Evolutionary conservation across 2,797 vertebrate genomes (phyloP).

Genomic region (Fratercula arctica): DNA sequence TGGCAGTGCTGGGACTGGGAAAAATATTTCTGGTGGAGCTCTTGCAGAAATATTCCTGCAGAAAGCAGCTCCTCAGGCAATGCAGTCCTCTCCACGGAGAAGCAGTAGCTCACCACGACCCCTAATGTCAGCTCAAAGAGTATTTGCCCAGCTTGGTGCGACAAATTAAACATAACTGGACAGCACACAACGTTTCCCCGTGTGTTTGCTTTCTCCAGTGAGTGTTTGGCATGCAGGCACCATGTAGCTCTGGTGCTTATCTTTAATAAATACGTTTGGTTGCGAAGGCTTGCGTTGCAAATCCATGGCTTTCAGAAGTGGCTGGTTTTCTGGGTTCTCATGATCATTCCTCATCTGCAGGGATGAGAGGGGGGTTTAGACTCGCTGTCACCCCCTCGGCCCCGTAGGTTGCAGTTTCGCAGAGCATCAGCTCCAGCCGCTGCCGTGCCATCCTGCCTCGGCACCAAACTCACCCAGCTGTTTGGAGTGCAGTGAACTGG

Average conservation of each 20-base stretch:
- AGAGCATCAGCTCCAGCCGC: background rate
- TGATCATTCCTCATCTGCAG: background rate
- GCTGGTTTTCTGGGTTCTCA: accelerated
- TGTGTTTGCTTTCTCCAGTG: background rate
- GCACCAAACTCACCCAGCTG: background rate
- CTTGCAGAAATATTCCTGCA: background rate
- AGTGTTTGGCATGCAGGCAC: background rate
- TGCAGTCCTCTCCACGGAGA: background rate
- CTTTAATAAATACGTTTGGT: background rate
- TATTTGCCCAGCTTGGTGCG: background rate
- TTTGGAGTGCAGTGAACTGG: background rate
- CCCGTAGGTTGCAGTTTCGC: background rate
- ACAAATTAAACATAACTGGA: conserved; percentile 9
- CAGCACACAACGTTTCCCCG: background rate
- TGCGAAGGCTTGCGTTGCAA: background rate
- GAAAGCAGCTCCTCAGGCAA: background rate
- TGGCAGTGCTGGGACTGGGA: background rate
- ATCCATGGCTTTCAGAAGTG: background rate
- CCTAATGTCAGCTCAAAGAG: background rate
- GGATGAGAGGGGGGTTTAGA: background rate
- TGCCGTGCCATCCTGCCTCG: background rate
- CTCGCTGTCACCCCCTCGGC: background rate
- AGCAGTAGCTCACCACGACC: background rate
- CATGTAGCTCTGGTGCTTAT: background rate
- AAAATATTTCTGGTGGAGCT: background rate